Base-by-base conservation (phyloP, 1,140 invertebrate genomes). In the Heliconius eleuchia region DNA sequence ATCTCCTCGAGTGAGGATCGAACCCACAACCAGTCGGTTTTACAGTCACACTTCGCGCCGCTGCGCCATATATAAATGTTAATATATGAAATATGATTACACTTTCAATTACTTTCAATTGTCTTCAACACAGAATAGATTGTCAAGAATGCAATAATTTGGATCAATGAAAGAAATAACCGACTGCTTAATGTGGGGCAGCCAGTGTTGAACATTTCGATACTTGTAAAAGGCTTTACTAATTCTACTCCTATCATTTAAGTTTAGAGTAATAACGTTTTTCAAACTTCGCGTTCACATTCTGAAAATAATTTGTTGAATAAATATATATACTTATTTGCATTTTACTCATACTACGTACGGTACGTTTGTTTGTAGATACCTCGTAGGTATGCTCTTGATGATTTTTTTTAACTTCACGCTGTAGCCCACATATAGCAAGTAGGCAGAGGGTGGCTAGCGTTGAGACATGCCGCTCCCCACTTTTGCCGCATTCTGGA, bases 101-200 rank as follows among this genome's bases (percentile, higher is more conserved):
- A 16, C 60, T 66, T 13, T 66, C 60, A 66, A 66, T 66, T 66
- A 30, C 60, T 66, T 66, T 66, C 60, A 66, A 66, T 66, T 66
- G 60, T 66, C 60, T 66, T 27, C 60, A 66, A 66, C 13, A n/a
- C 3, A 27, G 23, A 66, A 66, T 66, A 66, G 60, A 66, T 66
- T 30, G 60, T 27, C 27, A 66, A 66, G 60, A 27, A 66, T 66
- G 27, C 60, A 30, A 11, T 66, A 66, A 66, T 66, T 66, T 66
- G 60, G 27, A 27, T 66, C 60, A 66, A 60, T 60, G 27, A 3
- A 30, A 30, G 23, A 30, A 66, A 66, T 30, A 66, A 66, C 23
- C 27, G 60, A 27, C 60, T 4, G 27, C 11, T 66, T 66, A 30
- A 66, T 66, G 27, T 27, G 30, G 60, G 27, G 27, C 60, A n/a